Percentiles rank a stretch among this genome's conserved stretches.
Conservation (phyloP, 2,797 vertebrate genomes). For the Lycodopsis pacificus region DNA sequence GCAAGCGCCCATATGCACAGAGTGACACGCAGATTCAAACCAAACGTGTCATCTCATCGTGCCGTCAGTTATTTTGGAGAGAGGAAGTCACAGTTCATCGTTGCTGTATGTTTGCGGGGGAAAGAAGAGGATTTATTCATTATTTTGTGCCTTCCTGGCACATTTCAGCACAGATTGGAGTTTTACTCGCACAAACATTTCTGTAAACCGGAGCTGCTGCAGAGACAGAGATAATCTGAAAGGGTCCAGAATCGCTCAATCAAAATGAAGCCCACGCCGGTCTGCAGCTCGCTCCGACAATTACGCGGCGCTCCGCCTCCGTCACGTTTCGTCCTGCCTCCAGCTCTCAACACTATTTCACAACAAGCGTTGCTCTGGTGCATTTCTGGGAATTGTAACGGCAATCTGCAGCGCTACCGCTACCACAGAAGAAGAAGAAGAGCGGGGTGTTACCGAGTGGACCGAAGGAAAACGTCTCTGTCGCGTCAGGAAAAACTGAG, state of each 20-base stretch:
- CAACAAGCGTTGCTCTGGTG: no score
- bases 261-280: no score
- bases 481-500: no score
- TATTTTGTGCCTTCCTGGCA: slow-evolving; percentile 7
- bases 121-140: neutral
- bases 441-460: no score
- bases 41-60: slow-evolving; percentile 48
- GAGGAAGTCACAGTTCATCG: slow-evolving; percentile 20
- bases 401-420: no score
- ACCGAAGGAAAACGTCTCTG: no score
- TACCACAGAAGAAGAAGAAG: no score
- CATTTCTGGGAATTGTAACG: no score
- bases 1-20: slow-evolving; percentile 25
- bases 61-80: slow-evolving; percentile 39
- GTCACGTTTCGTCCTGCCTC: neutral
- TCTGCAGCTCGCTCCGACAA: no score
- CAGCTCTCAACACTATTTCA: neutral
- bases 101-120: neutral
- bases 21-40: slow-evolving; percentile 33
- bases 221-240: neutral
- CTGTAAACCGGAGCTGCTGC: slow-evolving; percentile 27
- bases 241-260: no score
- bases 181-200: slow-evolving; percentile 41
- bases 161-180: slow-evolving; percentile 42
- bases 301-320: no score